phyloP scores from a whole-genome alignment of 2,113 vertebrate species.

The Lepus americanus region DNA sequence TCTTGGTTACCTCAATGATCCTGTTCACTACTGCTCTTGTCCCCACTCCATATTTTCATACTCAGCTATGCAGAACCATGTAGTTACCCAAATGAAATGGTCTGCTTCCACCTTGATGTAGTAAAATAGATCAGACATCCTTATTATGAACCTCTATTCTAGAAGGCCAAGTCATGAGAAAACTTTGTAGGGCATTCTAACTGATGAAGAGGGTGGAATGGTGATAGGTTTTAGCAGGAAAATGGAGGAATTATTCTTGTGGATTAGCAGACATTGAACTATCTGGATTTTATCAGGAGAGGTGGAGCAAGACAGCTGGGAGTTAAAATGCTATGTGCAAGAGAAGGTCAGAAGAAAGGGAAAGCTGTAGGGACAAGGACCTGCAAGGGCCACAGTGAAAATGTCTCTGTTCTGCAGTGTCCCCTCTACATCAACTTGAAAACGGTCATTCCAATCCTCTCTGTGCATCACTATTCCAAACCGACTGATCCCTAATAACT shows the following conservation, averaged over 20 bases:
- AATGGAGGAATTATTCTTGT: not conserved
- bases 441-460: not conserved
- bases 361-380: not conserved
- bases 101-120: not conserved
- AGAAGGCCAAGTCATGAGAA: not conserved
- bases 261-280: not conserved
- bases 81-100: not conserved
- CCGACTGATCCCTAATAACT: not conserved
- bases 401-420: not conserved
- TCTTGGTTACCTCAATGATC: not conserved
- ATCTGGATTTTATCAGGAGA: not conserved
- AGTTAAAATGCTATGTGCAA: not conserved
- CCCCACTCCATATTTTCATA: not conserved
- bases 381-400: not conserved
- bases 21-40: not conserved
- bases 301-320: not conserved
- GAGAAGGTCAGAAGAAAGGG: not conserved
- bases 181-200: not conserved
- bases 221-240: not conserved
- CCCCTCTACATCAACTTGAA: not conserved
- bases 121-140: not conserved
- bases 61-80: not conserved
- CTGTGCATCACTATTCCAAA: fast-evolving
- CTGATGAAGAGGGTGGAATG: not conserved
- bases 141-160: not conserved